phyloP scores from a whole-genome alignment of 2,113 vertebrate genomes.

The Melanostigma gelatinosum region DNA sequence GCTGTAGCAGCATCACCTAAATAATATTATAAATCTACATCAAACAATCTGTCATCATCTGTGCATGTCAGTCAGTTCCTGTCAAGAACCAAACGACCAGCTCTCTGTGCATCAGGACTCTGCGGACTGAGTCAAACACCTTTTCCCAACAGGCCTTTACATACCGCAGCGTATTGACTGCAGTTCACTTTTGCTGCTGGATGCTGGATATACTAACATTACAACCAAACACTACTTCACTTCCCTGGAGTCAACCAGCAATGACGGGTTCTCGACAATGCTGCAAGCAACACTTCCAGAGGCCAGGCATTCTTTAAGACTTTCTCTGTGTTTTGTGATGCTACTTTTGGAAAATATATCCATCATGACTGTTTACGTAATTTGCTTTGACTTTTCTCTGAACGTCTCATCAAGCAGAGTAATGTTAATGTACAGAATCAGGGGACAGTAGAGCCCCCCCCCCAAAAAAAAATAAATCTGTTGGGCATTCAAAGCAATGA shows the following conservation, averaged over 20 bases:
- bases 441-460: slow-evolving; percentile 42
- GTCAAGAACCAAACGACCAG: not conserved
- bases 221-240: not conserved
- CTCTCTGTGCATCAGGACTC: not conserved
- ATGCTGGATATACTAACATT: not conserved
- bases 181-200: too few species aligned
- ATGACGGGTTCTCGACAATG: not conserved
- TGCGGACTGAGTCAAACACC: not conserved
- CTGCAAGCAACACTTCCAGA: not conserved
- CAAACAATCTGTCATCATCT: not conserved
- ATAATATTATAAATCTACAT: not conserved
- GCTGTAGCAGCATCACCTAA: not conserved
- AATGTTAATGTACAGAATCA: slow-evolving; percentile 74
- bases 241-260: not conserved
- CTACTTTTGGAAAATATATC: slow-evolving; percentile 44
- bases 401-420: slow-evolving; percentile 71
- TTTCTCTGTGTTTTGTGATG: slow-evolving; percentile 6
- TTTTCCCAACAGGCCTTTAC: too few species aligned
- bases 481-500: slow-evolving; percentile 74
- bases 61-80: not conserved
- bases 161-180: too few species aligned
- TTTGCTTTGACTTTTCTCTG: slow-evolving; percentile 56
- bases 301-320: not conserved
- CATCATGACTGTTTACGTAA: slow-evolving; percentile 57
- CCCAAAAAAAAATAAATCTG: slow-evolving; percentile 54